Percentiles rank a stretch among this genome's conserved stretches.
Evolutionary conservation across 2,797 vertebrate species (phyloP).

Genomic region (Malurus splendens): DNA sequence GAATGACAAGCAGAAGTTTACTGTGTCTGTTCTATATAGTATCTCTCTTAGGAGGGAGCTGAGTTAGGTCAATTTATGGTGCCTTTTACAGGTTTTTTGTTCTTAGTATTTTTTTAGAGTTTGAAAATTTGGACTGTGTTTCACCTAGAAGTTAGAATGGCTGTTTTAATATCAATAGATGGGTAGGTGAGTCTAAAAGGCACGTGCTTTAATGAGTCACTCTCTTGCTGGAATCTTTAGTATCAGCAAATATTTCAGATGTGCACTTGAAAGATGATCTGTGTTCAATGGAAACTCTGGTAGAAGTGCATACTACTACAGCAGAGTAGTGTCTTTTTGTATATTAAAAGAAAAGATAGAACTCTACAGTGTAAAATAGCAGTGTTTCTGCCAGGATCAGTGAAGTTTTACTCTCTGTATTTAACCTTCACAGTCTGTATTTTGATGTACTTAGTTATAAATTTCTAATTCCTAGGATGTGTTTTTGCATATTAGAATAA

Average conservation of each 20-base stretch:
- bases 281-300: fast-evolving
- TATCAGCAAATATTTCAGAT: background rate
- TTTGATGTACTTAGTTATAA: background rate
- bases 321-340: background rate
- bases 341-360: background rate
- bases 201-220: background rate
- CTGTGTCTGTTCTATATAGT: background rate
- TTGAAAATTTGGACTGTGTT: background rate
- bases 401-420: background rate
- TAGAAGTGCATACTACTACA: background rate
- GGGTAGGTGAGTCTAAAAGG: background rate
- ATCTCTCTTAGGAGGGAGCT: background rate
- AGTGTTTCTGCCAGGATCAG: background rate
- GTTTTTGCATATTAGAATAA: background rate
- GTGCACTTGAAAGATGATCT: background rate
- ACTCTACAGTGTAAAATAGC: background rate
- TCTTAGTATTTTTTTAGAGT: background rate
- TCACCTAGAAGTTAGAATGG: background rate
- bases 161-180: background rate
- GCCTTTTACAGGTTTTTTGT: background rate
- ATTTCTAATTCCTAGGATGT: background rate
- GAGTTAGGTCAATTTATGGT: background rate
- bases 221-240: background rate
- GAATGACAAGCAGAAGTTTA: background rate
- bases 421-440: background rate